Evolutionary conservation across 2,113 vertebrate species (phyloP).

Genomic region (Peromyscus maniculatus): DNA sequence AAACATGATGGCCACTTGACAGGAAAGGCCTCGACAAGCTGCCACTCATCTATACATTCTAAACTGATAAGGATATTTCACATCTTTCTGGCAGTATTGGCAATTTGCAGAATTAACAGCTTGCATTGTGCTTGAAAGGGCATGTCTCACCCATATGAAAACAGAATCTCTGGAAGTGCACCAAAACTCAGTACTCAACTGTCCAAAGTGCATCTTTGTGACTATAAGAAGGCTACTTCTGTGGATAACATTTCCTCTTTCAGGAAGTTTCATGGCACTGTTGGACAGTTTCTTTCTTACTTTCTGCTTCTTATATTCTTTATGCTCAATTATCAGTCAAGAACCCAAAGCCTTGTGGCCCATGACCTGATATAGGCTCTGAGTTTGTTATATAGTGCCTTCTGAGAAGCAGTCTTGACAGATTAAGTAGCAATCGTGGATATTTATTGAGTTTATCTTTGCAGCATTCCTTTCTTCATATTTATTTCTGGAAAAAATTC

Average conservation of each 20-base stretch:
- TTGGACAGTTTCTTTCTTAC: background rate
- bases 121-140: conserved; percentile 57
- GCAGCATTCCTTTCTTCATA: background rate
- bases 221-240: background rate
- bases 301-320: background rate
- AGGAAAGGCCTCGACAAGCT: conserved; percentile 56
- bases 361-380: background rate
- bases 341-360: background rate
- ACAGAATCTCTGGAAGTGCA: background rate
- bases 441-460: background rate
- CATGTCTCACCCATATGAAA: conserved; percentile 36
- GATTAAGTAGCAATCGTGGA: background rate
- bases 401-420: background rate
- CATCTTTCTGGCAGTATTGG: conserved; percentile 59
- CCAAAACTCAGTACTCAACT: background rate
- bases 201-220: background rate
- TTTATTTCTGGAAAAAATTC: background rate
- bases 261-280: background rate
- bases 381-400: background rate
- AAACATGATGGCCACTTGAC: conserved; percentile 74
- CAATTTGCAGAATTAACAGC: conserved; percentile 72
- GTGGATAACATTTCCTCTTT: background rate
- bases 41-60: conserved; percentile 58
- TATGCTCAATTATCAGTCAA: conserved; percentile 43
- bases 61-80: conserved; percentile 59